Conservation (phyloP, 2,888 invertebrate species). For the Drosophila multiciliata region DNA sequence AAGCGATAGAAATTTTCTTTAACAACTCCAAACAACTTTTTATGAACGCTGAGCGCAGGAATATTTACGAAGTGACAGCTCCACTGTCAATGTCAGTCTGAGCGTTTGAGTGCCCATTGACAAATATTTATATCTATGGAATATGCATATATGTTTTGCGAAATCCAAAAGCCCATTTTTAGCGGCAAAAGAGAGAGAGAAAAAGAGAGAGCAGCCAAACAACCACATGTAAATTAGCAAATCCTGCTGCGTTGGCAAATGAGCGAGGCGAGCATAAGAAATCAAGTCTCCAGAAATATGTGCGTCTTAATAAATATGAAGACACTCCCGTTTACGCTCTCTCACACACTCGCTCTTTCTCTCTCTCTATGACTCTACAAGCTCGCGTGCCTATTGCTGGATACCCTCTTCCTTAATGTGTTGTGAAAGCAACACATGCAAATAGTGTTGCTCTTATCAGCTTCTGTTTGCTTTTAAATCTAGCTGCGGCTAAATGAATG, state of each 20-base stretch:
- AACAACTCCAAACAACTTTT: conserved; percentile 11
- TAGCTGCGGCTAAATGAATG: conserved; percentile 16
- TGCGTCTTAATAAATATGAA: conserved; percentile 33
- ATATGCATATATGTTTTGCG: conserved; percentile 57
- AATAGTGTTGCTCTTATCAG: conserved; percentile 35
- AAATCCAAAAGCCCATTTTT: conserved; percentile 72
- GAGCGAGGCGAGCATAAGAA: conserved; percentile 56
- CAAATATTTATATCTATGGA: conserved; percentile 72
- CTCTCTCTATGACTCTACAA: conserved; percentile 2
- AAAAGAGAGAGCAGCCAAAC: conserved; percentile 4
- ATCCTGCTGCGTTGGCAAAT: conserved; percentile 46
- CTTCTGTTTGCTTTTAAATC: conserved; percentile 14
- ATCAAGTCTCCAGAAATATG: conserved; percentile 63
- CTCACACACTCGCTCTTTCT: conserved; percentile 3
- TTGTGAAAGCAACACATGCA: conserved; percentile 31
- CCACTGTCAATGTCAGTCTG: conserved; percentile 75
- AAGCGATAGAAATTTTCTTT: neutral
- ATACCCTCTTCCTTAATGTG: conserved; percentile 8
- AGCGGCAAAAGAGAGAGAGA: conserved; percentile 28
- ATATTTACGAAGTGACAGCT: conserved; percentile 44
- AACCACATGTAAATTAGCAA: conserved; percentile 45
- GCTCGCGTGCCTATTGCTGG: conserved; percentile 2
- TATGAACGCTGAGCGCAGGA: conserved; percentile 14
- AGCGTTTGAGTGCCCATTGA: conserved; percentile 49
- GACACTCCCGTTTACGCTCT: neutral